Percentiles rank a stretch among this genome's conserved stretches.
Evolutionary conservation across 2,113 vertebrate genomes (phyloP).

Genomic region (Clupea harengus): DNA sequence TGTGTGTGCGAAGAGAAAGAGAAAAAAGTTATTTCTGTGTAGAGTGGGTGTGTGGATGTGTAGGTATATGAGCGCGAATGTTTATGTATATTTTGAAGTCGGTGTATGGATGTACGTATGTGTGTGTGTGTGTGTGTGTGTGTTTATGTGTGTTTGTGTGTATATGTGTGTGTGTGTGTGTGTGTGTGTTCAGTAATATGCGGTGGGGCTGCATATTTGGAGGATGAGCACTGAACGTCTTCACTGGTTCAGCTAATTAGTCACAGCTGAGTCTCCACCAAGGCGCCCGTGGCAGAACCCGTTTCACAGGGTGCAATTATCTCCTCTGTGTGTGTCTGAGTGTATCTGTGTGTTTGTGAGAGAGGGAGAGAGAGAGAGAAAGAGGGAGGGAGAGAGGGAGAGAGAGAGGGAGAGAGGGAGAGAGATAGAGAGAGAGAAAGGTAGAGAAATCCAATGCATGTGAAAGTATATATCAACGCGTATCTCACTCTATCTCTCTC

Average conservation of each 20-base stretch:
- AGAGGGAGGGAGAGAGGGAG: background rate
- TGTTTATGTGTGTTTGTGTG: background rate
- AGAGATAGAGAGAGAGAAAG: background rate
- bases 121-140: background rate
- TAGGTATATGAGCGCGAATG: background rate
- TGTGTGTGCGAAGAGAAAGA: no score
- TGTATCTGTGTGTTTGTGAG: background rate
- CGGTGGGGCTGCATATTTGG: constrained; percentile 25
- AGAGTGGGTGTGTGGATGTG: background rate
- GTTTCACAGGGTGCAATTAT: constrained; percentile 27
- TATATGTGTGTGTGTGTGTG: background rate
- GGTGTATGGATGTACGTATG: background rate
- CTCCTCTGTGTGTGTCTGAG: background rate
- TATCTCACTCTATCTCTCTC: background rate
- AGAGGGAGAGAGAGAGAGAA: background rate
- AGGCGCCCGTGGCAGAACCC: constrained; percentile 24
- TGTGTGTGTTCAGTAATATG: constrained; percentile 4
- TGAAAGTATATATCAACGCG: background rate
- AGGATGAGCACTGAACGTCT: constrained; percentile 24
- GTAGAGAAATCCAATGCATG: background rate
- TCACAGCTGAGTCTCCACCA: constrained; percentile 30
- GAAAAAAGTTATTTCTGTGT: no score
- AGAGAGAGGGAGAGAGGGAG: background rate
- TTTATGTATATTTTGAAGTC: background rate
- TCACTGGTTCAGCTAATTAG: constrained; percentile 37